phyloP scores from a whole-genome alignment of 2,888 invertebrate species.

The Agrochola lota region DNA sequence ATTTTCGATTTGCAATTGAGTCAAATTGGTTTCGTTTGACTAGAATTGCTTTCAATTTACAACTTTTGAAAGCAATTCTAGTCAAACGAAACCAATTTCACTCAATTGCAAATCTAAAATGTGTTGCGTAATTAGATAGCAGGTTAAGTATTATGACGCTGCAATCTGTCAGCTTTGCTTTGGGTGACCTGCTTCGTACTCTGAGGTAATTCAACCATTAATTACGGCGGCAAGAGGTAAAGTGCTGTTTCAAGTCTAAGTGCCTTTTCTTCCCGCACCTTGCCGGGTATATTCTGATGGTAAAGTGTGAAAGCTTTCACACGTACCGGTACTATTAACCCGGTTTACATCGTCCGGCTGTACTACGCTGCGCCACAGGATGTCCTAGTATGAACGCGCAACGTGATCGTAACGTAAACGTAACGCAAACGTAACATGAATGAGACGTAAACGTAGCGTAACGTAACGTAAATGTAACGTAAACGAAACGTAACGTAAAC shows the following conservation, averaged over 20 bases:
- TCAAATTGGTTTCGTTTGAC: no score
- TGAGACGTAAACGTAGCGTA: no score
- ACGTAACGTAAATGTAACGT: background rate
- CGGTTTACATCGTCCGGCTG: background rate
- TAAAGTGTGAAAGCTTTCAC: slow-evolving; percentile 22
- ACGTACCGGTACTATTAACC: slow-evolving; percentile 3
- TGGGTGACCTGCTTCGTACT: background rate
- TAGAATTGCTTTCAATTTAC: no score
- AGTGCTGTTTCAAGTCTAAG: slow-evolving; percentile 21
- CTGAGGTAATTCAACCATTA: background rate
- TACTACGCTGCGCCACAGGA: background rate
- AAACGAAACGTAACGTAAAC: no score
- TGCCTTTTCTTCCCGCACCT: background rate
- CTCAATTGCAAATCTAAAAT: no score
- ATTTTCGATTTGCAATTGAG: no score
- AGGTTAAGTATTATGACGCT: background rate
- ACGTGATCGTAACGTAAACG: no score
- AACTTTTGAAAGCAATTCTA: no score
- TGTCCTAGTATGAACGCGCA: background rate
- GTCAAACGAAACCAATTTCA: no score
- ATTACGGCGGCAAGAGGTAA: background rate
- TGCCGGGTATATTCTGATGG: background rate
- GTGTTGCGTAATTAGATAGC: no score
- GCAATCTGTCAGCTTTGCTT: background rate
- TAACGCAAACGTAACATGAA: no score